A percentile compares a stretch with the other conserved stretches of the same genome.
Evolutionary conservation across 2,113 vertebrate species (phyloP).

Genomic region (Tapirus terrestris): DNA sequence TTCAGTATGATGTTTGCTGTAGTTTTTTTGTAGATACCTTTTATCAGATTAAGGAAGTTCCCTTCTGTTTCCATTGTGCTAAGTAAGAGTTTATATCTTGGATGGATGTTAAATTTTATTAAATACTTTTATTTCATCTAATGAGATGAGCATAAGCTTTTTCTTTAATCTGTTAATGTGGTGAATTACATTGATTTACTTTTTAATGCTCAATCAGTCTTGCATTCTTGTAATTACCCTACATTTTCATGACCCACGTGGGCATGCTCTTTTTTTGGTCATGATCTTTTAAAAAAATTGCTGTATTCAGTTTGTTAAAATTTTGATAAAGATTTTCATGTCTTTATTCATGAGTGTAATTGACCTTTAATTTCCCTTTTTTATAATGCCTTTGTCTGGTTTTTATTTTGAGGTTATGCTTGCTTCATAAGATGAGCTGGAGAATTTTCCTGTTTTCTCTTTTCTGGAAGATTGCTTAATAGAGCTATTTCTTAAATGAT

Average conservation of each 20-base stretch:
- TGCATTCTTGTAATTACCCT: conserved; percentile 33
- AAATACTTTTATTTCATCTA: background rate
- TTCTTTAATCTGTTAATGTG: conserved; percentile 36
- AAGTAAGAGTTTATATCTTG: conserved; percentile 25
- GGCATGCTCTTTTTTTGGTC: background rate
- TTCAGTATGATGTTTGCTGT: background rate
- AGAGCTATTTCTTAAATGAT: background rate
- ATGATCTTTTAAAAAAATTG: background rate
- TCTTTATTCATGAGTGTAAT: background rate
- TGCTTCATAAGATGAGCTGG: conserved; percentile 24
- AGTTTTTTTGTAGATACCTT: conserved; percentile 5
- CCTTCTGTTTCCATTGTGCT: conserved; percentile 46
- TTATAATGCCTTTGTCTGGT: background rate
- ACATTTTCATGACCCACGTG: background rate
- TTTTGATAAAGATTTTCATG: conserved; percentile 32
- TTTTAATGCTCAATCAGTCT: background rate
- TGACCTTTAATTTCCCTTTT: background rate
- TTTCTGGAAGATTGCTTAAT: background rate
- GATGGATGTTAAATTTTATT: conserved; percentile 42
- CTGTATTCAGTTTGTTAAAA: background rate
- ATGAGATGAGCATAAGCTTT: background rate
- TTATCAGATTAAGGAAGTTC: background rate
- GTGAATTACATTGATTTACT: background rate
- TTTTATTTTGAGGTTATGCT: conserved; percentile 44
- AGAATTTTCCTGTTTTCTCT: background rate